Conservation (phyloP, 2,113 vertebrate genomes). For the Vicugna pacos region DNA sequence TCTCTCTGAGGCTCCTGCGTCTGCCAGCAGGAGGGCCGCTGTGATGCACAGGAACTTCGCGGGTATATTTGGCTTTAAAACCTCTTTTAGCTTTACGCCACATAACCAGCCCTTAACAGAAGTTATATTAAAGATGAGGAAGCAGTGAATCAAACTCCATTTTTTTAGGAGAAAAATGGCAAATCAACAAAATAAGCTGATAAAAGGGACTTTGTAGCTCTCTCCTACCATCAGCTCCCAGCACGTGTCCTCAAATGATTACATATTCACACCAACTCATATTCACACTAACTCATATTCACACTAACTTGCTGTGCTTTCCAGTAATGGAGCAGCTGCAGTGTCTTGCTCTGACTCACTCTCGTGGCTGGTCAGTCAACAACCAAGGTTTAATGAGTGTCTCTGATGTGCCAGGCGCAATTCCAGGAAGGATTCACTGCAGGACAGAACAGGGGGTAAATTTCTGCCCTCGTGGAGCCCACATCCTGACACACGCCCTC, state of each 20-base stretch:
- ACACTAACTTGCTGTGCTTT: fast-evolving
- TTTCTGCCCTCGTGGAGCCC: not conserved
- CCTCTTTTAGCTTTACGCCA: not conserved
- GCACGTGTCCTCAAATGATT: fast-evolving
- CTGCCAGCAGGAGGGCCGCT: not conserved
- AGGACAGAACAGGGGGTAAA: too few relatives aligned
- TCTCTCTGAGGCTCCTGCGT: not conserved
- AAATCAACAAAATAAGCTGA: not conserved
- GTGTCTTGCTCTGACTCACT: not conserved
- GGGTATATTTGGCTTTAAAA: not conserved
- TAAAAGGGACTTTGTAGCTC: not conserved
- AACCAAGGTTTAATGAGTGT: fast-evolving
- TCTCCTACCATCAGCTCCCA: not conserved
- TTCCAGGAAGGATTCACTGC: too few relatives aligned
- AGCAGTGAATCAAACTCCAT: too few relatives aligned
- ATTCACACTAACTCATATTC: not conserved
- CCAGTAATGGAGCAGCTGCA: too few relatives aligned
- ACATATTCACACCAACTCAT: fast-evolving
- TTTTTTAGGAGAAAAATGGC: not conserved
- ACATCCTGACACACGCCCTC: not conserved
- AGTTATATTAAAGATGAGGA: not conserved
- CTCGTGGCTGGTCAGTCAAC: fast-evolving
- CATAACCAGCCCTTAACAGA: not conserved
- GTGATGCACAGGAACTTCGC: fast-evolving
- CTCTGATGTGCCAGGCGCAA: not conserved